Conservation (phyloP, 1,140 invertebrate species). For the Nylanderia fulva region DNA sequence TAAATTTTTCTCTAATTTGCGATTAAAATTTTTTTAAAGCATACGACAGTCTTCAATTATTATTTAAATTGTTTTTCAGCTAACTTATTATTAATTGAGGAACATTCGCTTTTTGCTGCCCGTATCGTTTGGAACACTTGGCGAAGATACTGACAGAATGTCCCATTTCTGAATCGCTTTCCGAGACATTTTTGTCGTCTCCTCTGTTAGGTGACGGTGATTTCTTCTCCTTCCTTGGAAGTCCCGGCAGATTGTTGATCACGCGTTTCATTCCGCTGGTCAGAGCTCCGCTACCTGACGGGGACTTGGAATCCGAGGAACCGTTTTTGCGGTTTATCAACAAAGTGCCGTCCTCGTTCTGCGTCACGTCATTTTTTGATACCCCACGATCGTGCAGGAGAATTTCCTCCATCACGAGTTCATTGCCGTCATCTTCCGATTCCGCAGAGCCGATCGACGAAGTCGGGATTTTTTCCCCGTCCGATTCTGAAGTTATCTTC, state of each 20-base stretch:
- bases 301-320: neutral
- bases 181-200: neutral
- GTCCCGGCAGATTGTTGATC: neutral
- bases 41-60: neutral
- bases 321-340: neutral
- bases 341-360: neutral
- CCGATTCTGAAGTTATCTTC: neutral
- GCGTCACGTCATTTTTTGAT: neutral
- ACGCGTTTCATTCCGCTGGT: neutral
- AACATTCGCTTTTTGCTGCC: neutral
- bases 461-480: neutral
- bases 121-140: constrained; percentile 29
- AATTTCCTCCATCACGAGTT: neutral
- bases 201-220: neutral
- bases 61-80: neutral
- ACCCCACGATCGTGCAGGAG: neutral
- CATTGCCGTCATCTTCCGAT: neutral
- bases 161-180: constrained; percentile 15
- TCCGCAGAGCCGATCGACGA: constrained; percentile 25
- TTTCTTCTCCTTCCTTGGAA: constrained; percentile 17
- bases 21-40: neutral
- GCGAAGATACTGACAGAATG: constrained; percentile 7
- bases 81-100: neutral
- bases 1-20: neutral
- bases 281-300: too few relatives aligned